Base-by-base conservation (phyloP, 2,113 vertebrate genomes). In the Bungarus multicinctus region DNA sequence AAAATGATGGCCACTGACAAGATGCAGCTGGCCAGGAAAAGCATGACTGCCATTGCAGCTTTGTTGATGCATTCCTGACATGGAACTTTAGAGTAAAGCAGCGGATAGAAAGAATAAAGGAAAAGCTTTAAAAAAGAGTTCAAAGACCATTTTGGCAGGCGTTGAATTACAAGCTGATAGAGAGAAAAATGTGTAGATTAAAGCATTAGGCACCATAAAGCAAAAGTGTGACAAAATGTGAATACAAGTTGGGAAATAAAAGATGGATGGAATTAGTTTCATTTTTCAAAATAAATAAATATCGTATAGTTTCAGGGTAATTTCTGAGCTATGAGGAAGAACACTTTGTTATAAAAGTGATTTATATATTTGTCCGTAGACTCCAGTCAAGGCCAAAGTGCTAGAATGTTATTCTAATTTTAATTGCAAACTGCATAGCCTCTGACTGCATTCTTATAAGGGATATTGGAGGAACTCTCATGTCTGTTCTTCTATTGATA, bases 1-100 rank as follows among this genome's bases (percentile, higher is more conserved):
- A 39, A 89, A 94, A 87, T 18, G 57, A 91, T 4, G 45, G 27
- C 5, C 43, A 85, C 34, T 52, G 90, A 85, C 43, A 95, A 9
- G 47, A 93, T 90, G 92, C 54, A 93, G 53, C 25, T 93, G 87
- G 7, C 85, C 10, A 93, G 87, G 86, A 92, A 91, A 91, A 92
- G 53, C 34, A 85, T 27, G 50, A 18, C 30, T 58, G 52, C 55
- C 93, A 92, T 60, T 53, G 45, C 25, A 30, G 27, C 3, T 87
- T 0, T 58, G 89, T 91, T 22, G 55, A 93, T 60, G 54, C 0
- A 0, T 89, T 89, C 89, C 52, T 57, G 64, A 50, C 69, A 27
- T 23, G 1, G 89, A 16, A 5, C 92, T 93, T 88, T 90, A 92
- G 92, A 92, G 10, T 16, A 20, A 85, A 2, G 90, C 3, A 10